Base-by-base conservation (phyloP, 1,140 invertebrate genomes). In the Caenorhabditis tropicalis region DNA sequence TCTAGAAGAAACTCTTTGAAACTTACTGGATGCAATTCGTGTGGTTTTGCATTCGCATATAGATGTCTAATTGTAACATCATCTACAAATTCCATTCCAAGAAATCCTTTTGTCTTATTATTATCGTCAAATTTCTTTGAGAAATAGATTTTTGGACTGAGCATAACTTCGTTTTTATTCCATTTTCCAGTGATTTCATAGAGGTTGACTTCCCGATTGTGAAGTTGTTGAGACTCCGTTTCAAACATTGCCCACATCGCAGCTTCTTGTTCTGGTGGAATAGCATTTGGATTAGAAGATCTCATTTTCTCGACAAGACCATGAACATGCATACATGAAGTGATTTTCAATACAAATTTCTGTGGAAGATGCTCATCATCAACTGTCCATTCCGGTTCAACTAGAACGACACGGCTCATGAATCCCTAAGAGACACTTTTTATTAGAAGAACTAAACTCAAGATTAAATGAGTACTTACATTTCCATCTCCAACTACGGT, bases 301-400 rank as follows among this genome's bases (percentile, higher is more conserved):
- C 21, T 58, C 81, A 82, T 82, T 51, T 60, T 82, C 56, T 82
- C 81, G 15, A 39, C 33, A 24, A 48, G 49, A 3, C 33, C 56
- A 16, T 36, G 31, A 9, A 82, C 33, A 39, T 53, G 31, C 21
- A 82, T 36, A 15, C 56, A 56, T 2, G 53, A 82, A n/a, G 53
- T 49, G 48, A 81, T 81, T 51, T 82, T 82, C 19, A 82, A n/a
- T 19, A 82, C 36, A 24, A 82, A 82, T 39, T 82, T 58, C 12
- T 56, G 21, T 9, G 81, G 81, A n/a, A 48, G 46, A 49, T 49
- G 46, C n/a, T 79, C 46, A 48, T 46, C 39, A 2, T 31, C 9
- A 31, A 48, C n/a, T 7, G 74, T 58, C 81, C 81, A 82, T 19
- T 82, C 81, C 12, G 81, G 81, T 36, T 82, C 56, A 21, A 82